A percentile compares a stretch with the other conserved stretches of the same genome.
These are phyloP conservation scores for Porites lobata DNA, from an alignment of 92 coral and sea anemone genomes.

Conservation along the genomic window DNA sequence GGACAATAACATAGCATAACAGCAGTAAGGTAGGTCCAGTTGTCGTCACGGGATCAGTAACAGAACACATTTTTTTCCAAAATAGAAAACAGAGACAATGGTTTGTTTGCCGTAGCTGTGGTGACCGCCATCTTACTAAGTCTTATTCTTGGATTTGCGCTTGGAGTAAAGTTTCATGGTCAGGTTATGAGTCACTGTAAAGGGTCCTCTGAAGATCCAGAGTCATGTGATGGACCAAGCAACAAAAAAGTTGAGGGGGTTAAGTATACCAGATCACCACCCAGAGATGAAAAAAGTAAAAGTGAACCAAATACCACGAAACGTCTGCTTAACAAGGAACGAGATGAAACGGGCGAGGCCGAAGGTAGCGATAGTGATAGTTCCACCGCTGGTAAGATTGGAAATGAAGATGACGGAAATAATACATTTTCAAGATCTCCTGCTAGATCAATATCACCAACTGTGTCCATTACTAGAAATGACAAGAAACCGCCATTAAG, in stretches of 20 bases:
- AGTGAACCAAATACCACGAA: slow-evolving; percentile 48
- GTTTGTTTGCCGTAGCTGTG: slow-evolving; percentile 78
- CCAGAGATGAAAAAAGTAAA: slow-evolving; percentile 49
- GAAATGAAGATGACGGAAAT: background rate
- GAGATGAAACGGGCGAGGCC: slow-evolving; percentile 26
- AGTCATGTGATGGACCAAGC: slow-evolving; percentile 54
- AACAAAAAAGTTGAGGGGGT: slow-evolving; percentile 55
- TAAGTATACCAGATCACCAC: slow-evolving; percentile 83
- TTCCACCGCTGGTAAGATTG: slow-evolving; percentile 75
- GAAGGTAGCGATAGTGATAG: slow-evolving; percentile 64
- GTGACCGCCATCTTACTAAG: slow-evolving; percentile 72
- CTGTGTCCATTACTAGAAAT: background rate
- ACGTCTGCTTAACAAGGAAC: slow-evolving; percentile 56
- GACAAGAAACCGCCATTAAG: slow-evolving; percentile 14
- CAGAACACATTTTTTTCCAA: background rate
- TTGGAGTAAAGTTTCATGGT: slow-evolving; percentile 78
- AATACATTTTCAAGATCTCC: slow-evolving; percentile 9
- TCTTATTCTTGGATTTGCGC: slow-evolving; percentile 66
- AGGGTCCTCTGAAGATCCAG: slow-evolving; percentile 35
- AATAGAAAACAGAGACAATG: slow-evolving; percentile 50
- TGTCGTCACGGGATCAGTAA: too few relatives aligned
- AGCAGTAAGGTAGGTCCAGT: too few relatives aligned
- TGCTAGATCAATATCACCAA: slow-evolving; percentile 17
- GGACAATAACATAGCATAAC: too few relatives aligned
- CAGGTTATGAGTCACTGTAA: slow-evolving; percentile 57